phyloP scores from a whole-genome alignment of 2,113 vertebrate genomes.

The Gymnarchus niloticus region DNA sequence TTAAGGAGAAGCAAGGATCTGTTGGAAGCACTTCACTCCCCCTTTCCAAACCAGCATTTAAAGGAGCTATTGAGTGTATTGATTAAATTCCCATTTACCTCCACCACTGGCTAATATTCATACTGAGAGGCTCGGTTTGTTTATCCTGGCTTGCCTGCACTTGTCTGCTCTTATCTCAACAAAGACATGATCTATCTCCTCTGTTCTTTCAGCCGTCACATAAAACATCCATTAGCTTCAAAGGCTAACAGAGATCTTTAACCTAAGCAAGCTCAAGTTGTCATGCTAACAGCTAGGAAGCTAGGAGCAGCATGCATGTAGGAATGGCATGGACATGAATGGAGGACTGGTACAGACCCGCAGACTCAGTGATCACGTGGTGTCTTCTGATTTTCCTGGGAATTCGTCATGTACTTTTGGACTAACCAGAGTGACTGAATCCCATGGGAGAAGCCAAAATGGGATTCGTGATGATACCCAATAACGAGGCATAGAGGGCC shows the following conservation, averaged over 20 bases:
- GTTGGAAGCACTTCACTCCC: conserved; percentile 12
- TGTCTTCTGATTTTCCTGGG: not conserved
- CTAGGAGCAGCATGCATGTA: no score
- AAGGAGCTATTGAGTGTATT: conserved; percentile 33
- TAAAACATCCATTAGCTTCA: conserved; percentile 20
- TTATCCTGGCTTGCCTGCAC: conserved; percentile 22
- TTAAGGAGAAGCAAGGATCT: conserved; percentile 8
- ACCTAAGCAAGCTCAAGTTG: not conserved
- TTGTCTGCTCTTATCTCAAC: conserved; percentile 34
- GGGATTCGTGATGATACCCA: not conserved
- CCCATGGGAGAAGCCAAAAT: not conserved
- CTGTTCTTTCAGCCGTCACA: conserved; percentile 18
- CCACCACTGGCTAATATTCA: conserved; percentile 21
- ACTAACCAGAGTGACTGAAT: not conserved
- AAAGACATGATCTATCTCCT: conserved; percentile 18
- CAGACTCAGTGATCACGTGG: not conserved
- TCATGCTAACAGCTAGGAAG: not conserved
- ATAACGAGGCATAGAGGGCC: not conserved
- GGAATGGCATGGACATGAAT: no score
- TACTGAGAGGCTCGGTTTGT: conserved; percentile 22
- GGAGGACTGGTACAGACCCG: not conserved
- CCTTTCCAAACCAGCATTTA: conserved; percentile 18
- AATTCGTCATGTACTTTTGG: not conserved
- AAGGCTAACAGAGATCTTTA: not conserved
- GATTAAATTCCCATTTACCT: conserved; percentile 33